A percentile compares a stretch with the other conserved stretches of the same genome.
phyloP scores from a whole-genome alignment of 2,113 vertebrate genomes.

The Syngnathus typhle region DNA sequence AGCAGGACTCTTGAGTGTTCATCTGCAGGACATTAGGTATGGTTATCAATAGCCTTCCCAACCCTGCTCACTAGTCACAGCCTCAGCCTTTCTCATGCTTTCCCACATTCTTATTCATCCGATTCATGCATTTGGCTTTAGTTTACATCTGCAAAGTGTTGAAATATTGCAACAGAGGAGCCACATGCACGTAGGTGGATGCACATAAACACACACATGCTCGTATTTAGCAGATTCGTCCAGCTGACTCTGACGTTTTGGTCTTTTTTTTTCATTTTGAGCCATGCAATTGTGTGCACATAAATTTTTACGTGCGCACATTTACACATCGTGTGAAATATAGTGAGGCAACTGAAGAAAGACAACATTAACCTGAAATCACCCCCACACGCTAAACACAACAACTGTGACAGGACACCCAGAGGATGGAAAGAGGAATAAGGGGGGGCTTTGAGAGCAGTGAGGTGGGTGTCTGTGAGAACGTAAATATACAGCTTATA shows the following conservation, averaged over 20 bases:
- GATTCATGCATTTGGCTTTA: slow-evolving; percentile 49
- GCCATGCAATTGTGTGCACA: slow-evolving; percentile 12
- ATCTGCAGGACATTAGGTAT: slow-evolving; percentile 54
- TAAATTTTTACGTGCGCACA: background rate
- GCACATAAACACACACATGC: slow-evolving; percentile 23
- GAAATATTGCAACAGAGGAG: slow-evolving; percentile 43
- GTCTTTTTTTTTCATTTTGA: slow-evolving; percentile 46
- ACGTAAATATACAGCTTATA: slow-evolving; percentile 3
- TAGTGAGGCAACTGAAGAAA: slow-evolving; percentile 10
- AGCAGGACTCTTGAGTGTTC: slow-evolving; percentile 20
- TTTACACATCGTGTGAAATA: slow-evolving; percentile 6
- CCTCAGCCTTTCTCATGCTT: slow-evolving; percentile 1
- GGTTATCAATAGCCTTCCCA: slow-evolving; percentile 37
- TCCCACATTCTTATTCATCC: slow-evolving; percentile 36
- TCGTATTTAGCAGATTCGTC: slow-evolving; percentile 40
- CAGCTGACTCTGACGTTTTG: slow-evolving; percentile 53
- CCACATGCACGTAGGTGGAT: slow-evolving; percentile 29
- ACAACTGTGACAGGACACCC: slow-evolving; percentile 22
- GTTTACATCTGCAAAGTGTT: slow-evolving; percentile 49
- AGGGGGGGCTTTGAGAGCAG: slow-evolving; percentile 9
- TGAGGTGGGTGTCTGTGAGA: slow-evolving; percentile 1
- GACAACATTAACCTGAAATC: slow-evolving; percentile 27
- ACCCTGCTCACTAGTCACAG: slow-evolving; percentile 20
- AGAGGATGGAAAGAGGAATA: slow-evolving; percentile 1
- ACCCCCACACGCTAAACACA: slow-evolving; percentile 12